Percentiles rank a stretch among this genome's conserved stretches.
Evolutionary conservation across 2,888 invertebrate genomes (phyloP).

Genomic region (Drosophila anomelani): DNA sequence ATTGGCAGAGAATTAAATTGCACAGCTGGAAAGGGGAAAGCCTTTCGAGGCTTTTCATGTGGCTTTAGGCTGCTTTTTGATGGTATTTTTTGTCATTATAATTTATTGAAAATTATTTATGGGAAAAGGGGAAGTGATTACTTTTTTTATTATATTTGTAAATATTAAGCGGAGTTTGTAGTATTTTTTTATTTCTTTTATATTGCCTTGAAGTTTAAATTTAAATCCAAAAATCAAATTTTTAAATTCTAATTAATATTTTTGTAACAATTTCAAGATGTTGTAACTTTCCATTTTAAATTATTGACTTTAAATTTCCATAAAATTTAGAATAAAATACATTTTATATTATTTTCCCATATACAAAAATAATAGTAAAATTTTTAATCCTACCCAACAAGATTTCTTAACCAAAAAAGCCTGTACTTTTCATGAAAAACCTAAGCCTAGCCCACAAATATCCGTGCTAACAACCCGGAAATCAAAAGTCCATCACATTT

Average conservation of each 20-base stretch:
- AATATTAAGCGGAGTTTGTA: background rate
- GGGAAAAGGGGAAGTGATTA: background rate
- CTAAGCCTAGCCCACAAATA: conserved; percentile 5
- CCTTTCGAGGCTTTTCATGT: background rate
- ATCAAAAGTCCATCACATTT: conserved; percentile 68
- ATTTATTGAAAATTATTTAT: background rate
- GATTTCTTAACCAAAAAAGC: background rate
- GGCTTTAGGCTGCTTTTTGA: background rate
- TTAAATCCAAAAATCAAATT: too few relatives aligned
- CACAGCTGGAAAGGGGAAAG: conserved; percentile 20
- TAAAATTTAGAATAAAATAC: background rate
- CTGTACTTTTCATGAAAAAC: background rate
- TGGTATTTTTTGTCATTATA: background rate
- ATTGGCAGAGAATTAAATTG: conserved; percentile 9
- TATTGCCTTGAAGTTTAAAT: background rate
- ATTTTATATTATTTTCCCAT: background rate
- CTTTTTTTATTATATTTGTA: background rate
- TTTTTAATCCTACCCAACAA: background rate
- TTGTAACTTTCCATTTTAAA: too few relatives aligned
- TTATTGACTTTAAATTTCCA: background rate
- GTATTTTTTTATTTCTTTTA: too few relatives aligned
- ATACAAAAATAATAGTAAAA: background rate
- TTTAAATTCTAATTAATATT: too few relatives aligned
- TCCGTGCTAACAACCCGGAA: conserved; percentile 65
- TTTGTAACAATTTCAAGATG: too few relatives aligned